Evolutionary conservation across 2,888 invertebrate species (phyloP), one percentile per base, ranked within the genome.

Genomic region (Nomada fabriciana): DNA sequence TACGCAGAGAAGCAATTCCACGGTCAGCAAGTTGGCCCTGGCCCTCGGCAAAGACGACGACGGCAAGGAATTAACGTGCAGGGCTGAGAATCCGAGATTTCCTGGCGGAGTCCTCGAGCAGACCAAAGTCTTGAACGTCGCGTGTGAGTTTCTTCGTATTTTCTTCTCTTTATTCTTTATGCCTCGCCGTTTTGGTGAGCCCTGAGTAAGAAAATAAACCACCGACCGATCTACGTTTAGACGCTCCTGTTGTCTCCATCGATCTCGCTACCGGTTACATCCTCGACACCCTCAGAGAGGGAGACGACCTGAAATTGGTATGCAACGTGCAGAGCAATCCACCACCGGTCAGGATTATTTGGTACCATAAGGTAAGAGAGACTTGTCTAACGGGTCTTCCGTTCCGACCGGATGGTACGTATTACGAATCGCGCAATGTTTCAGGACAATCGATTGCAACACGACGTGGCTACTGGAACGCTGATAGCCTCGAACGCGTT

Each of bases 31-130:
- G 74, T 94, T 98, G 78, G 96, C 96, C 2, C 95, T 98, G 94
- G 96, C 96, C 82, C 96, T 98, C 64, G 95, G 96, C 83, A 95
- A 97, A 80, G 96, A 97, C 88, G 97, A 98, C 94, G 97, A 97
- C 92, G 97, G 97, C 63, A 96, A 97, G 86, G 97, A 97, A 93
- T 95, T 98, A 83, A 96, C 97, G 76, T 98, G 98, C 93, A 95
- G 97, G 80, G 97, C 98, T 77, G 97, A 97, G 93, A 98, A 98
- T 95, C 97, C 97, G 0, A 96, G 97, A 95, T 97, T 98, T 94
- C 97, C 97, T 59, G 97, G 97, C 77, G 97, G 97, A 88, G 96
- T 96, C 69, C 94, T 97, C 72, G 97, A 98, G 94, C 97, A 97
- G 92, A 96, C 96, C 68, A 95, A 96, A 91, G 95, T 96, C 86